Conservation (phyloP, 2,888 invertebrate genomes). For the Leptinotarsa tumamoca region DNA sequence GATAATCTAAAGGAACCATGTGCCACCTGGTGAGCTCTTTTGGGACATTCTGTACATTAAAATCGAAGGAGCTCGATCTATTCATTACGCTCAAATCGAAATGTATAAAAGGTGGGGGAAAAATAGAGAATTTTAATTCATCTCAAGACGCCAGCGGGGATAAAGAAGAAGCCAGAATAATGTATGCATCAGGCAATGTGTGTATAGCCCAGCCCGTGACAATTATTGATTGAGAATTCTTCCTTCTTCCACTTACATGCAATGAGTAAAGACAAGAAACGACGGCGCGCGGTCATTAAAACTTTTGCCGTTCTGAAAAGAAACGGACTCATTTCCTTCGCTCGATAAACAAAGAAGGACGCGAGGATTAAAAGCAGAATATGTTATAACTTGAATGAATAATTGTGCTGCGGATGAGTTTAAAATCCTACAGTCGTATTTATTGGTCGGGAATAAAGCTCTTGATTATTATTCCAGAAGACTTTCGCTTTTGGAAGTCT, state of each 20-base stretch:
- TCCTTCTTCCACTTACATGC: constrained; percentile 68
- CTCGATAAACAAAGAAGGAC: constrained; percentile 63
- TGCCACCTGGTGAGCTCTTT: neutral
- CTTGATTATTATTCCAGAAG: constrained; percentile 63
- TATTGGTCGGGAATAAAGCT: constrained; percentile 62
- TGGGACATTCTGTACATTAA: neutral
- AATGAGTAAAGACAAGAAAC: constrained; percentile 62
- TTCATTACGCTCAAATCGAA: constrained; percentile 16
- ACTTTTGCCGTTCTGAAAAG: constrained; percentile 66
- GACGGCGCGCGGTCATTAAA: constrained; percentile 64
- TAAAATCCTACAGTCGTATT: constrained; percentile 65
- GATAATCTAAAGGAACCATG: too few species aligned
- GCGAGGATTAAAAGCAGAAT: constrained; percentile 65
- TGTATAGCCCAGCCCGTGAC: constrained; percentile 69
- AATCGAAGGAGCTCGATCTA: constrained; percentile 10
- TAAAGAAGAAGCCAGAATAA: constrained; percentile 41
- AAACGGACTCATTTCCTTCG: constrained; percentile 64
- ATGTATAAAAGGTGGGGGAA: constrained; percentile 7
- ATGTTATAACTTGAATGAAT: constrained; percentile 68
- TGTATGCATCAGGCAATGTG: constrained; percentile 51
- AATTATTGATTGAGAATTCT: constrained; percentile 79
- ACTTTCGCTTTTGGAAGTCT: constrained; percentile 52
- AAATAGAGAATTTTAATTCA: constrained; percentile 36
- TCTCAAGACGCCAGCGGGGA: constrained; percentile 34
- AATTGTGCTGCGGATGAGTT: constrained; percentile 67